Base-by-base conservation (phyloP, 64 coral and sea anemone species). In the Pocillopora damicornis region DNA sequence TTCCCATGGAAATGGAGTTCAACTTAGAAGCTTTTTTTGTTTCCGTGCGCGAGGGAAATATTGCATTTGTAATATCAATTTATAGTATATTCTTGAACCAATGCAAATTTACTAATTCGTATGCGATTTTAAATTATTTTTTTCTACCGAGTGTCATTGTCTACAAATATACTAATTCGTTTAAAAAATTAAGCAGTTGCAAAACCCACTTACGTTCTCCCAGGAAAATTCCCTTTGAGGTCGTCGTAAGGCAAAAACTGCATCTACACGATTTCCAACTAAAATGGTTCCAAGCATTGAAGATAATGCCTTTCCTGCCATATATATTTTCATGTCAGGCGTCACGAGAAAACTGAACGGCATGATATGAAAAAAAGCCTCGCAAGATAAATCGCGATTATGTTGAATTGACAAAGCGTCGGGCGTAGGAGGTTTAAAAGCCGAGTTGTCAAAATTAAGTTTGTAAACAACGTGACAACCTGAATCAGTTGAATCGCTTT, bases 291-390 rank as follows among this genome's bases (percentile, higher is more conserved):
- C 94, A 4, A 97, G 78, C 14, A 60, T 88, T 0, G 91, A 72
- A 2, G 75, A 20, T 11, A 97, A 51, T 23, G 87, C 86, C 10
- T 86, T 60, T 1, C 88, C 94, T 0, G 91, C 80, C 71, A 83
- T 90, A 9, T 62, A 25, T 36, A 97, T 72, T 15, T 66, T 81
- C 84, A 97, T 89, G 57, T 97, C 61, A n/a, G 73, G 26, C 22
- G 94, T 77, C 65, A 93, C 92, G 15, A 97, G 83, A 13, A 97
- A 97, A 72, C 94, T 90, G 15, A 97, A 97, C 1, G 94, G 94
- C 80, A 97, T 93, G 20, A 97, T 16, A 13, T 81, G 56, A 3
- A 97, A 69, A 61, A 97, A 87, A 35, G 75, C 86, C 7, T 93
- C 87, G 9, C 78, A 80, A 22, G 91, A 63, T 51, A 97, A 61